A percentile compares a stretch with the other conserved stretches of the same genome.
phyloP scores from a whole-genome alignment of 2,888 invertebrate species.

The Galerucella calmariensis region DNA sequence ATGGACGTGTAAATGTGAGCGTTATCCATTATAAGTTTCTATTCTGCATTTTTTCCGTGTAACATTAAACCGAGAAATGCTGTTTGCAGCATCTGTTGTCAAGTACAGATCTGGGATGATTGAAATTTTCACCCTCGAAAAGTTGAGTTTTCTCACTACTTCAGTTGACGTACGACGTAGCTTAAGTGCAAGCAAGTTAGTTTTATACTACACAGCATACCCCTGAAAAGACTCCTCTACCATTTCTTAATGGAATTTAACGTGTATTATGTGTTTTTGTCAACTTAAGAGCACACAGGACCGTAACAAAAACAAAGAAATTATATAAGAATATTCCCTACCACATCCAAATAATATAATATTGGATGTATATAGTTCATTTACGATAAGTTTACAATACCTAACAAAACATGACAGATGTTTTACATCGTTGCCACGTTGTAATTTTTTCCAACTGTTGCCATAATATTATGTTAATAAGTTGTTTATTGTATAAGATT shows the following conservation, averaged over 20 bases:
- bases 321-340: no score
- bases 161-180: slow-evolving; percentile 11
- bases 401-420: no score
- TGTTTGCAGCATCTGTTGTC: slow-evolving; percentile 44
- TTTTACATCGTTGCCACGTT: no score
- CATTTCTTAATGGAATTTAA: background rate
- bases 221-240: background rate
- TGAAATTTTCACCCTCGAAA: slow-evolving; percentile 37
- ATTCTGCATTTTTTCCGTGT: slow-evolving; percentile 25
- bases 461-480: no score
- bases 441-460: no score
- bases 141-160: slow-evolving; percentile 29
- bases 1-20: background rate
- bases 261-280: background rate
- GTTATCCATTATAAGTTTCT: background rate
- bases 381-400: no score
- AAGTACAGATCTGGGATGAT: slow-evolving; percentile 42
- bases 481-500: no score
- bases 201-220: slow-evolving; percentile 3
- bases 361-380: no score
- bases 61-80: slow-evolving; percentile 33
- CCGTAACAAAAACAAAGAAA: background rate
- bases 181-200: slow-evolving; percentile 12
- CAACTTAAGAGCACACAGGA: background rate
- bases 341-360: no score